A percentile compares a stretch with the other conserved stretches of the same genome.
Conservation (phyloP, 2,113 vertebrate species). For the Amphiprion percula region DNA sequence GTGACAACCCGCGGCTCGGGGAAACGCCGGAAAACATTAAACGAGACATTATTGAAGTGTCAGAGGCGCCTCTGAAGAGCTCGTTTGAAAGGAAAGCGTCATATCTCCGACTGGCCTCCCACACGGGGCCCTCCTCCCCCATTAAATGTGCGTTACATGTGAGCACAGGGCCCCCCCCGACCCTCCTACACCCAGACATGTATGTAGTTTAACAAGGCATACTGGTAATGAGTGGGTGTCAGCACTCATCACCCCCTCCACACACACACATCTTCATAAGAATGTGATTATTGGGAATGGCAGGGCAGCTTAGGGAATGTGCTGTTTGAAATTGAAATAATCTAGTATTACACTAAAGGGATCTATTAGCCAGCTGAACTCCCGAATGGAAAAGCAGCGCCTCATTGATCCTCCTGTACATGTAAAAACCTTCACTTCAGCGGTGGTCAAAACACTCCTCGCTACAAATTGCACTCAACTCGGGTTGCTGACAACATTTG, state of each 20-base stretch:
- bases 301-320: slow-evolving; percentile 37
- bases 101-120: slow-evolving; percentile 26
- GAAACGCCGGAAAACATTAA: slow-evolving; percentile 45
- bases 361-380: slow-evolving; percentile 58
- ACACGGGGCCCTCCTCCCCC: background rate
- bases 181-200: slow-evolving; percentile 16
- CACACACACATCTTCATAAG: slow-evolving; percentile 39
- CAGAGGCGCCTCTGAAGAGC: slow-evolving; percentile 22
- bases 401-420: slow-evolving; percentile 26
- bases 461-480: slow-evolving; percentile 15
- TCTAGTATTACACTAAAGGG: slow-evolving; percentile 48
- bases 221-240: slow-evolving; percentile 48
- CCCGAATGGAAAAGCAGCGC: slow-evolving; percentile 27
- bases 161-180: background rate
- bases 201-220: slow-evolving; percentile 13
- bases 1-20: slow-evolving; percentile 43
- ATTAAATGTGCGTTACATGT: slow-evolving; percentile 31
- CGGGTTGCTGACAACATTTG: slow-evolving; percentile 26
- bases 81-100: slow-evolving; percentile 54
- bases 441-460: slow-evolving; percentile 42
- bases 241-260: background rate
- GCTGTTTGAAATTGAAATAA: slow-evolving; percentile 64
- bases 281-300: slow-evolving; percentile 45
- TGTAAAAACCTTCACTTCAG: slow-evolving; percentile 18
- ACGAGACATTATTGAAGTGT: slow-evolving; percentile 24